Conservation (phyloP, 1,140 invertebrate genomes). For the Hesperophylax magnus region DNA sequence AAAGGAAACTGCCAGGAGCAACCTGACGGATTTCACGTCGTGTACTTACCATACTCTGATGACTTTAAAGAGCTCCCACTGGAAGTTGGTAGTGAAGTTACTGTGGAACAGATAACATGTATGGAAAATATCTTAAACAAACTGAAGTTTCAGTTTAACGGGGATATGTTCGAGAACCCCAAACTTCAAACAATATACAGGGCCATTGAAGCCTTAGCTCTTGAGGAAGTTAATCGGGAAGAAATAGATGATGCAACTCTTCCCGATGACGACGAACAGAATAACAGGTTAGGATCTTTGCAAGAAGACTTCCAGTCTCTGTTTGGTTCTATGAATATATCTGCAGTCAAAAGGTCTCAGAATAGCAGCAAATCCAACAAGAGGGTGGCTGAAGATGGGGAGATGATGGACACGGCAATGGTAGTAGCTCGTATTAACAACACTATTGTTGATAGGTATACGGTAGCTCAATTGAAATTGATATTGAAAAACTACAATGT, state of each 20-base stretch:
- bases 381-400: background rate
- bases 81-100: constrained; percentile 9
- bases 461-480: constrained; percentile 47
- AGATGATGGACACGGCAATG: constrained; percentile 35
- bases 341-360: constrained; percentile 46
- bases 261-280: constrained; percentile 46
- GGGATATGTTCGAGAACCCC: constrained; percentile 51
- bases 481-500: constrained; percentile 45
- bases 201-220: constrained; percentile 53
- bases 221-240: constrained; percentile 35
- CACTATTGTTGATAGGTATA: constrained; percentile 39
- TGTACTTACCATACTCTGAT: constrained; percentile 51
- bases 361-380: constrained; percentile 7
- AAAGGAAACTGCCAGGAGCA: constrained; percentile 46
- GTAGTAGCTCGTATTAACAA: constrained; percentile 37
- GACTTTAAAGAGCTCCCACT: constrained; percentile 47
- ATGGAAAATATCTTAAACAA: constrained; percentile 48
- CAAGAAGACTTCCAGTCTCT: constrained; percentile 20
- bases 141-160: constrained; percentile 42
- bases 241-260: constrained; percentile 41
- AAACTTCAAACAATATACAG: constrained; percentile 50
- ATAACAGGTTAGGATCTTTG: constrained; percentile 26
- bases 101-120: constrained; percentile 45
- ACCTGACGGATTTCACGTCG: constrained; percentile 53
- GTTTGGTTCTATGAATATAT: constrained; percentile 39